Base-by-base conservation (phyloP, 2,797 vertebrate genomes). In the Falco peregrinus region DNA sequence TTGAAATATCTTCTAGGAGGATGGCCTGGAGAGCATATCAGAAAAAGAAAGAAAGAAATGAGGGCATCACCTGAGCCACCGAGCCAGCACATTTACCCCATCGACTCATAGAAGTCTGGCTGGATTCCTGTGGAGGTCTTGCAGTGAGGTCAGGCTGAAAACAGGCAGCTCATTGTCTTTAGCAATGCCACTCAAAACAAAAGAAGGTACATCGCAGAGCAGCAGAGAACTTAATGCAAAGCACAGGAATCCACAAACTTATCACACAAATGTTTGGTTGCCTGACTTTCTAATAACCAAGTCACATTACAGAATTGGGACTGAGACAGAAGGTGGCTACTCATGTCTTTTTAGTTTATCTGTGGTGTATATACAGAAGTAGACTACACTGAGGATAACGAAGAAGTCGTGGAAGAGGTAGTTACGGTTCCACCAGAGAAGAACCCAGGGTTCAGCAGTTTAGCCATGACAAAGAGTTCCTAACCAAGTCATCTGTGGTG, bases 1-100 rank as follows among this genome's bases (percentile, higher is more conserved):
- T 60, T 79, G 39, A 89, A 88, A 84, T 79, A 90, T 10, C 54
- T 73, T 75, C 56, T 35, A 82, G 71, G 91, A 94, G 31, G 63
- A 50, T 61, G 33, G 43, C 80, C 85, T 69, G 25, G 47, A 86
- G 91, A 67, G 84, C 31, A 51, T 33, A 56, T 28, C 61, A 91
- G 16, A 68, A 83, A 74, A 92, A 91, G 69, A 90, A 75, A 76
- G 35, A 71, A 88, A 86, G 2, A 84, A 89, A 70, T 0, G 4
- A 95, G 84, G 84, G 29, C 69, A 93, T 37, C 45, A 77, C 61
- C 60, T 78, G 33, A 51, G 67, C 35, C 57, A 65, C 59, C 29
- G 41, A 81, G 63, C 33, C 67, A 76, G 59, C 18, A 79, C 64
- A 57, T 85, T 83, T 41, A 75, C 15, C 26, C 15, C 6, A 71